phyloP scores from a whole-genome alignment of 2,113 vertebrate genomes.

The Proterorhinus semilunaris region DNA sequence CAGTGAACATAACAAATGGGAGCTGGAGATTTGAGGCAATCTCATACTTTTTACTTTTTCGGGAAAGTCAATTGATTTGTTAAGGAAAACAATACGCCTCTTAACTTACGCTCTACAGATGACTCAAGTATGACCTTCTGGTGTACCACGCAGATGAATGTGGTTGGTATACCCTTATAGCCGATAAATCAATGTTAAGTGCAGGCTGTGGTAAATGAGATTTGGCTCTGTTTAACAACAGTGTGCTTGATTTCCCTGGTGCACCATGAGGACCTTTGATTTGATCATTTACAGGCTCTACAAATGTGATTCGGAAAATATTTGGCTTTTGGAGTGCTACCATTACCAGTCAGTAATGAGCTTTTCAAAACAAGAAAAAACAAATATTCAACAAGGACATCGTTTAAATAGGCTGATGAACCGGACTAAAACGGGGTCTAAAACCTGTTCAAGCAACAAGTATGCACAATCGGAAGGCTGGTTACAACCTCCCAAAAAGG shows the following conservation, averaged over 20 bases:
- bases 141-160: slow-evolving; percentile 24
- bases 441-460: not conserved
- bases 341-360: not conserved
- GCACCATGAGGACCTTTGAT: slow-evolving; percentile 18
- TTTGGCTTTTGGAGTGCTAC: not conserved
- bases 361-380: not conserved
- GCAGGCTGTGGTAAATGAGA: slow-evolving; percentile 32
- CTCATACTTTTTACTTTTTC: not conserved
- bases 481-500: too few species aligned
- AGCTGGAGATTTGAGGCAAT: not conserved
- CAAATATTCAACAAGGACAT: not conserved
- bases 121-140: slow-evolving; percentile 17
- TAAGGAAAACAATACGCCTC: not conserved
- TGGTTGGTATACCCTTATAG: slow-evolving; percentile 26
- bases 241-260: slow-evolving; percentile 43
- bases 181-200: slow-evolving; percentile 13
- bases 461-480: too few species aligned
- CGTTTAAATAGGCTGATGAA: not conserved
- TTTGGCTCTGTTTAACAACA: slow-evolving; percentile 38
- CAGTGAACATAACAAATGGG: not conserved
- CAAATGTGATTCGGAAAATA: not conserved
- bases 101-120: not conserved
- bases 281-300: not conserved
- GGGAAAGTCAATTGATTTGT: not conserved
- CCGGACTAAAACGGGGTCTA: not conserved